Conservation (phyloP, 2,797 vertebrate species). For the Lepilemur ruficaudatus region DNA sequence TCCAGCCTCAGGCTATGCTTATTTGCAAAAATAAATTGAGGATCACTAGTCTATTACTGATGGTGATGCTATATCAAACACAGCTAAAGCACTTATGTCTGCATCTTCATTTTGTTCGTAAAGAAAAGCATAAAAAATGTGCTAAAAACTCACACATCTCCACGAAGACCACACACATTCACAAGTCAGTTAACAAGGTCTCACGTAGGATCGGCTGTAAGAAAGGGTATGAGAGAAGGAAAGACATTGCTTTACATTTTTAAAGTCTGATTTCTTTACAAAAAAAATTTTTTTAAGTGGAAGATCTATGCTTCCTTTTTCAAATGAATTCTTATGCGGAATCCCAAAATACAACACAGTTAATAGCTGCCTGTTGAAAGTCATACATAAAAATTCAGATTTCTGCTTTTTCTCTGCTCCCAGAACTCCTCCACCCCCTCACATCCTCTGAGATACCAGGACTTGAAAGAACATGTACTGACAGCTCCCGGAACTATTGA, state of each 20-base stretch:
- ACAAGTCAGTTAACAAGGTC: not conserved
- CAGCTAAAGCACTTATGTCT: not conserved
- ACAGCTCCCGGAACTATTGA: not conserved
- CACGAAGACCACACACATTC: not conserved
- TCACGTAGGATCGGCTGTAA: not conserved
- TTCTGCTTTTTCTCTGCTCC: not conserved
- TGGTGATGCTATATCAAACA: not conserved
- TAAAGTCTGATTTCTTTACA: not conserved
- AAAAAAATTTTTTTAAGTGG: not conserved
- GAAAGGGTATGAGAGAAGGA: not conserved
- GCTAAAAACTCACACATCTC: not conserved
- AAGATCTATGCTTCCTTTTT: not conserved
- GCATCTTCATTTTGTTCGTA: not conserved
- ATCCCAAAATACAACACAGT: not conserved
- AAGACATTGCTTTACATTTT: not conserved
- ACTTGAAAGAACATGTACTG: not conserved
- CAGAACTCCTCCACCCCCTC: not conserved
- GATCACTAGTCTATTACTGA: not conserved
- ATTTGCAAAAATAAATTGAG: not conserved
- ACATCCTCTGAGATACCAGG: not conserved
- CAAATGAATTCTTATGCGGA: not conserved
- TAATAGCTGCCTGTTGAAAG: not conserved
- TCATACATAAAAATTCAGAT: not conserved
- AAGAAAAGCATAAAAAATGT: not conserved
- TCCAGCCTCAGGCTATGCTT: not conserved